Evolutionary conservation across 2,888 invertebrate species (phyloP).

Genomic region (Fragum fragum): DNA sequence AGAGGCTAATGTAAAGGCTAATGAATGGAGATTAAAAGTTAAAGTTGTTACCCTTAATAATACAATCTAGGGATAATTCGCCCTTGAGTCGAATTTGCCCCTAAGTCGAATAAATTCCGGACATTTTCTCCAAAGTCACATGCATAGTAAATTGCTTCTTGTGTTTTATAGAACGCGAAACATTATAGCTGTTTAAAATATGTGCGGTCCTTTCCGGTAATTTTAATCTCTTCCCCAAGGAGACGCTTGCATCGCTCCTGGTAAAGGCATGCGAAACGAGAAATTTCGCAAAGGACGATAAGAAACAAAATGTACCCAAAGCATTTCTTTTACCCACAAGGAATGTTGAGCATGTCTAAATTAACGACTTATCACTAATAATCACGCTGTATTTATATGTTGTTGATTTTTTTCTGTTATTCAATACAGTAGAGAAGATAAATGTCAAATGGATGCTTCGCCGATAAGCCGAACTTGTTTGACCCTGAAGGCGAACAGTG

Average conservation of each 20-base stretch:
- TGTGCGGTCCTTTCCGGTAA: background rate
- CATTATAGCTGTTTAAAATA: background rate
- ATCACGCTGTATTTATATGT: background rate
- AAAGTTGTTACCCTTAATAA: too few species aligned
- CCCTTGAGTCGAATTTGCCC: slow-evolving; percentile 21
- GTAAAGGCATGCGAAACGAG: background rate
- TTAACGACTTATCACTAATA: background rate
- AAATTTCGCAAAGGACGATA: background rate
- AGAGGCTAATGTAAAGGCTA: too few species aligned
- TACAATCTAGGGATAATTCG: slow-evolving; percentile 16
- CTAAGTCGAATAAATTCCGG: background rate
- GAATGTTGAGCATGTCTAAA: background rate
- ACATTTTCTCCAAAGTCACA: background rate
- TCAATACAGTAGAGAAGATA: background rate
- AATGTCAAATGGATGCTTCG: background rate
- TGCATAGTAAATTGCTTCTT: background rate
- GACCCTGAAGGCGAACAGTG: slow-evolving; percentile 14
- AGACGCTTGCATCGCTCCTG: background rate
- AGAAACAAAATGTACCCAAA: background rate
- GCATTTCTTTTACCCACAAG: background rate
- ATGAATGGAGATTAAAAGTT: too few species aligned
- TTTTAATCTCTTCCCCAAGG: background rate
- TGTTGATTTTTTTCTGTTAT: background rate
- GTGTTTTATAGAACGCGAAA: background rate
- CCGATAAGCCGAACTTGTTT: background rate